Percentiles rank a stretch among this genome's conserved stretches.
phyloP scores from a whole-genome alignment of 2,797 vertebrate species.

The Benthosema pterotum region DNA sequence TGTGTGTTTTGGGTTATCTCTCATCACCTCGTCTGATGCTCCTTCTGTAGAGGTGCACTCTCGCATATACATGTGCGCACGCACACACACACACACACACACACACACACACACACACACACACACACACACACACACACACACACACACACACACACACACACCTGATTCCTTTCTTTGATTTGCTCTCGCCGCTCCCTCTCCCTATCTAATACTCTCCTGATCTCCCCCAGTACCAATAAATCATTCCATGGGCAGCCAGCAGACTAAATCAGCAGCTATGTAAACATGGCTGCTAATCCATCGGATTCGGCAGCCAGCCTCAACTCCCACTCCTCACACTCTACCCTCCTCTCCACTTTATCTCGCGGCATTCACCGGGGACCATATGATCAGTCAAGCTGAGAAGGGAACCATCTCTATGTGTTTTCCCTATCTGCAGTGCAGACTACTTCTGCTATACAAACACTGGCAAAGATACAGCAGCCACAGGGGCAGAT shows the following conservation, averaged over 20 bases:
- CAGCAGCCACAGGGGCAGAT: constrained; percentile 33
- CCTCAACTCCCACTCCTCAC: constrained; percentile 53
- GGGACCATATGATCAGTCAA: constrained; percentile 63
- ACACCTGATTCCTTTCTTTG: constrained; percentile 17
- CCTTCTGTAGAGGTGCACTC: constrained; percentile 28
- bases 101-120: constrained; percentile 4
- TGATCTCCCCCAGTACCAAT: constrained; percentile 56
- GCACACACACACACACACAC: constrained; percentile 9
- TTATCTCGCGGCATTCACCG: constrained; percentile 58
- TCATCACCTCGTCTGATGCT: constrained; percentile 38
- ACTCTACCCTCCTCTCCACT: constrained; percentile 55
- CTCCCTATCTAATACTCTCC: constrained; percentile 44
- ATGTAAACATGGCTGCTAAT: constrained; percentile 74
- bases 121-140: background rate
- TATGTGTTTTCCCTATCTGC: constrained; percentile 45
- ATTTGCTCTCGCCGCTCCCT: constrained; percentile 14
- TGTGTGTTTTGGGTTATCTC: constrained; percentile 70
- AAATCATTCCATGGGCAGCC: constrained; percentile 61
- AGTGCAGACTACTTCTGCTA: background rate
- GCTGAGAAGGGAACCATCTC: constrained; percentile 50
- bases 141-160: constrained; percentile 15
- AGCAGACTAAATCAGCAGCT: constrained; percentile 61
- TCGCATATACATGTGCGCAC: constrained; percentile 2
- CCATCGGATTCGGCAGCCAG: constrained; percentile 53
- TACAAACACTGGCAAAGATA: constrained; percentile 13